These are phyloP conservation scores for Myotis davidii DNA, from an alignment of 2,113 vertebrate species.

Conservation along the genomic window DNA sequence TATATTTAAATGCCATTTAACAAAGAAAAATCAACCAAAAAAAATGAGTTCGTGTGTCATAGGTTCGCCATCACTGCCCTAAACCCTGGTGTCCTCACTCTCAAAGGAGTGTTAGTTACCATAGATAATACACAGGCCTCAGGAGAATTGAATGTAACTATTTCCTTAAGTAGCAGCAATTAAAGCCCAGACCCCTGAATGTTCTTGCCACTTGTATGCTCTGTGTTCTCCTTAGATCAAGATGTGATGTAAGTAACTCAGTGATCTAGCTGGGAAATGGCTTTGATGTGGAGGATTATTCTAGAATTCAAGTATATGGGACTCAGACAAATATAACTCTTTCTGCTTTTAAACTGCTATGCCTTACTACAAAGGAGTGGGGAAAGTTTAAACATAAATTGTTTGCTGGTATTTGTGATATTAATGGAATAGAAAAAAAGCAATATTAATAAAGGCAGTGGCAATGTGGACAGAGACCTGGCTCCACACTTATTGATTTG, in stretches of 20 bases:
- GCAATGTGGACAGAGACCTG: constrained; percentile 64
- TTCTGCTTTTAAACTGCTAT: constrained; percentile 66
- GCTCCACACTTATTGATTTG: constrained; percentile 74
- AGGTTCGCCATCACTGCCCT: no score
- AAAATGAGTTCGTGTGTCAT: no score
- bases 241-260: constrained; percentile 37
- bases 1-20: no score
- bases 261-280: constrained; percentile 49
- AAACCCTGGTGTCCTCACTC: not conserved
- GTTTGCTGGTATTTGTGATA: constrained; percentile 62
- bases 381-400: constrained; percentile 48
- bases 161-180: not conserved
- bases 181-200: not conserved
- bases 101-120: not conserved
- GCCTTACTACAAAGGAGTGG: constrained; percentile 10
- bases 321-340: constrained; percentile 57
- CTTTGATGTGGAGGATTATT: constrained; percentile 46
- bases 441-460: constrained; percentile 71
- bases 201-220: not conserved
- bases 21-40: no score
- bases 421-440: constrained; percentile 69
- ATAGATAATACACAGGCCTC: not conserved
- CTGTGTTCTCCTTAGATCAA: constrained; percentile 13
- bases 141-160: not conserved
- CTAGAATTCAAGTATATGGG: constrained; percentile 31